Evolutionary conservation across 2,797 vertebrate genomes (phyloP), one percentile per base, ranked within the genome.

Genomic region (Gobionotothen gibberifrons): DNA sequence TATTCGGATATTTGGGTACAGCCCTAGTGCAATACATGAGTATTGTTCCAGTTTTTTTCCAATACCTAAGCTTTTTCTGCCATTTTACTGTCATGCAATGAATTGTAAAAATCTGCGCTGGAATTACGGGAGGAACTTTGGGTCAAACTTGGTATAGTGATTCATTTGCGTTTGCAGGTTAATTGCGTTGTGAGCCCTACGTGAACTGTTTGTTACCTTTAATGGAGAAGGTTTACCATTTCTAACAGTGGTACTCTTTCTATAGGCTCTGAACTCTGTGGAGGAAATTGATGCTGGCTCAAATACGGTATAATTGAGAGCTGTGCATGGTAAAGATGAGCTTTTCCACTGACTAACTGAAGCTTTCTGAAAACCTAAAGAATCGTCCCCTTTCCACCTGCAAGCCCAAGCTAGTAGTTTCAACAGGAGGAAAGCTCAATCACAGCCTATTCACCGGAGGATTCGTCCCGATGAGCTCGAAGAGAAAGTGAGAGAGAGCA

Each of bases 361-460:
- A 69, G 13, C 47, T 9, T 47, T 49, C 21, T 36, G 10, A 32
- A n/a, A 64, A 40, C 42, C 67, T 26, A n/a, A 1, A 63, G 21
- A 71, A 52, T 32, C 16, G 1, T 26, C 2, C 5, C 1, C 10
- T 58, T 47, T 51, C 14, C n/a, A 17, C 12, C 36, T 0, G 49
- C 3, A 3, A 53, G 36, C 21, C 29, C 0, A 2, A 12, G 56
- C 51, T 9, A 2, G 19, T 19, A 12, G 67, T 67, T 71, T 56
- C 49, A 68, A 44, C n/a, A 2, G 2, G 16, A 2, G 0, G 39
- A 40, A 51, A 63, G 54, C 58, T 77, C 67, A 82, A 76, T 82
- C 72, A 68, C 52, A 13, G 49, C 39, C 69, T 51, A 54, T 72
- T 78, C 46, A 69, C 22, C 0, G 0, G 9, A n/a, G 51, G 62